phyloP scores from a whole-genome alignment of 2,113 vertebrate species.

The Galemys pyrenaicus region DNA sequence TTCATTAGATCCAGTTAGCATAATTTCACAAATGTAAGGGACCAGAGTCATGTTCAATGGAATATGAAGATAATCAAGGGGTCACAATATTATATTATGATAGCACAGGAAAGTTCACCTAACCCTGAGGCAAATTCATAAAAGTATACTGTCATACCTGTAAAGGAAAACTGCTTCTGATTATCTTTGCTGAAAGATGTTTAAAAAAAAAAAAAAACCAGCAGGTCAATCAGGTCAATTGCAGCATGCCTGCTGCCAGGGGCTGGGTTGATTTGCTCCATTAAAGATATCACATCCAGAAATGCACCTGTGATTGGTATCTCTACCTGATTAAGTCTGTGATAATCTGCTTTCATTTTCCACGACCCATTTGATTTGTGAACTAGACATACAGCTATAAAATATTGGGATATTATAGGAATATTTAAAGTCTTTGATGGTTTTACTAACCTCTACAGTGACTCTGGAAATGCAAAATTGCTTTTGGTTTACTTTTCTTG shows the following conservation, averaged over 20 bases:
- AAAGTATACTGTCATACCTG: neutral
- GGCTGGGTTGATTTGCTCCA: neutral
- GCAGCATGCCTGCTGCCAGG: neutral
- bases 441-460: constrained; percentile 39
- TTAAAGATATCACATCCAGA: constrained; percentile 33
- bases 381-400: neutral
- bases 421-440: constrained; percentile 35
- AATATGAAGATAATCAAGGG: neutral
- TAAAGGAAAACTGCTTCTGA: neutral
- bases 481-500: constrained; percentile 22
- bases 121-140: neutral
- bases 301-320: neutral
- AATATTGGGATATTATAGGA: constrained; percentile 13
- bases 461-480: neutral
- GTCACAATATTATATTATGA: neutral
- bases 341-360: constrained; percentile 51
- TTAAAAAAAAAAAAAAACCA: neutral
- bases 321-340: constrained; percentile 39
- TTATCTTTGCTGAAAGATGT: neutral
- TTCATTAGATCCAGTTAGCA: neutral
- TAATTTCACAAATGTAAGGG: neutral
- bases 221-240: neutral
- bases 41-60: neutral
- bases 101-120: neutral
- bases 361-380: constrained; percentile 46